Evolutionary conservation across 2,797 vertebrate genomes (phyloP).

Genomic region (Ptychobarbus kaznakovi): DNA sequence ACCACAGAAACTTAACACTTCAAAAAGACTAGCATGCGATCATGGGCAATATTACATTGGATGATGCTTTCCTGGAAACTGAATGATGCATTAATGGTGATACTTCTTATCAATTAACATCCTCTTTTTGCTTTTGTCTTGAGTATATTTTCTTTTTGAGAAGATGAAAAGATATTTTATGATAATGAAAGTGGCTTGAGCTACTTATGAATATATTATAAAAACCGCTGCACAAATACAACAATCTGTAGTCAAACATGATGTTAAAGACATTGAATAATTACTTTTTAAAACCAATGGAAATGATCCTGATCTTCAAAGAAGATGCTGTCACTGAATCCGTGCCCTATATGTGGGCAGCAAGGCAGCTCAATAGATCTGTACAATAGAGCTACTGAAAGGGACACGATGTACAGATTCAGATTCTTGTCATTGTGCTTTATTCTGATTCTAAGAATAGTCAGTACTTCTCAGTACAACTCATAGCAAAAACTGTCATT

Average conservation of each 20-base stretch:
- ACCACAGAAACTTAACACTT: conserved; percentile 6
- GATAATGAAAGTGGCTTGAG: neutral
- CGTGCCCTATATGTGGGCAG: no score
- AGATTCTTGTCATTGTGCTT: neutral
- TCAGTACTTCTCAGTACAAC: neutral
- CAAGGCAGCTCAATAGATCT: neutral
- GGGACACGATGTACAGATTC: no score
- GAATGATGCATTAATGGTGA: neutral
- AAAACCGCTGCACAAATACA: neutral
- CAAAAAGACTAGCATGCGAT: neutral
- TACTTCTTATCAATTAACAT: conserved; percentile 4
- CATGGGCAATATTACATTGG: neutral
- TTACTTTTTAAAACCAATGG: no score
- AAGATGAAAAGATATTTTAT: conserved; percentile 25
- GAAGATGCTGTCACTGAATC: neutral
- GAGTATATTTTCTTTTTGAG: neutral
- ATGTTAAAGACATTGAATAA: neutral
- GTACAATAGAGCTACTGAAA: no score
- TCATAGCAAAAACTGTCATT: neutral
- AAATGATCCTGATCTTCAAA: neutral
- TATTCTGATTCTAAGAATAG: neutral
- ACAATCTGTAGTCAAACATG: no score
- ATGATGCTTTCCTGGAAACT: neutral
- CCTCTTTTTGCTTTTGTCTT: neutral
- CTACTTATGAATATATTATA: neutral